Base-by-base conservation (phyloP, 2,113 vertebrate species). In the Anguilla japonica region DNA sequence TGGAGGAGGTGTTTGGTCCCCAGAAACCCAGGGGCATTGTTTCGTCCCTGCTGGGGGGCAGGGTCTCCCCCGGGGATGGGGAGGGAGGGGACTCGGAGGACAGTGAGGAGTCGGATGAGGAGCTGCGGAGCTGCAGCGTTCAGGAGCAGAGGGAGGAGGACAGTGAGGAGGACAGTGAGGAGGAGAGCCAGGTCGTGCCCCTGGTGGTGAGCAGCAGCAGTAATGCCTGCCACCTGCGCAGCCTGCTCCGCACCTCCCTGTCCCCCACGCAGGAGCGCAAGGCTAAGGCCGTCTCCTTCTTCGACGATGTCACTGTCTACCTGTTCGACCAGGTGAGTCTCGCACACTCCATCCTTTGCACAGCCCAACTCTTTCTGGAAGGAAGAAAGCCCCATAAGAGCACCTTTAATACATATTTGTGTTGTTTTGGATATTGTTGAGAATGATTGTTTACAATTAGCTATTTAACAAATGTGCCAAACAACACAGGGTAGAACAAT, bases 221-320 rank as follows among this genome's bases (percentile, higher is more conserved):
- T 84, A 95, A 97, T 0, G 92, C 96, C 34, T 93, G 95, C 81
- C 96, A 96, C 86, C 96, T 99, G 85, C 96, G 97, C 63, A 97
- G 98, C 90, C 92, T 99, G 86, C 96, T 99, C 6, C 98, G 97
- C 95, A 95, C 95, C 91, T 97, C 97, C 34, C 92, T 89, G 20
- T 90, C 94, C 88, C 91, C 96, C 56, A 85, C 94, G 75, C 93
- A 96, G 26, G 96, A 97, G 13, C 93, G 93, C 92, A 97, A 96
- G 94, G 99, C 96, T 92, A 99, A 99, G 90, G 98, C 96, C 0
- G 98, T 99, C 87, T 98, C 98, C 50, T 99, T 99, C 92, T 99
- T 97, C 0, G 98, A 99, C 0, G 97, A 99, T 0, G 98, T 99
- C 87, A 99, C 98, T 1, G 96, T 99, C 92, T 99, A 98, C 93